Percentiles rank a stretch among this genome's conserved stretches.
Evolutionary conservation across 1,140 invertebrate genomes (phyloP).

Genomic region (Callitettix versicolor): DNA sequence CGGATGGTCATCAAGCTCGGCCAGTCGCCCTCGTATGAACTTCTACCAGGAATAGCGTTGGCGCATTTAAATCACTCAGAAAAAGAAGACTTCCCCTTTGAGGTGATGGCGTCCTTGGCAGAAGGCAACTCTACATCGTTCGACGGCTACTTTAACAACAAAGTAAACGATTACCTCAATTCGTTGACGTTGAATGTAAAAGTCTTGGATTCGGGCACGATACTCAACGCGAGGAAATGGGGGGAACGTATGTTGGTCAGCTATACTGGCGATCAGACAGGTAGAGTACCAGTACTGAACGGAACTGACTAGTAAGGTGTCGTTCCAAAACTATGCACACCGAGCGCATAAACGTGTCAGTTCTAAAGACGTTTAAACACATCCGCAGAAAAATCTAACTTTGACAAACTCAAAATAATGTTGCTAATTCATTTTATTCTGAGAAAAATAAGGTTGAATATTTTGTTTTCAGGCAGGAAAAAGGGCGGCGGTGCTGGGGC

Average conservation of each 20-base stretch:
- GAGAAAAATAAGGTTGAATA: too few relatives aligned
- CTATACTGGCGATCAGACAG: background rate
- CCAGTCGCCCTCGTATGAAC: slow-evolving; percentile 44
- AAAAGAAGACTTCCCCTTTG: slow-evolving; percentile 41
- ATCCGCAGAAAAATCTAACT: too few relatives aligned
- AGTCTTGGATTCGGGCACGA: slow-evolving; percentile 51
- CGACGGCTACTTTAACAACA: slow-evolving; percentile 18
- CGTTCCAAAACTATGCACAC: too few relatives aligned
- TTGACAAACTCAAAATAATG: too few relatives aligned
- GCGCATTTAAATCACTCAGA: slow-evolving; percentile 1
- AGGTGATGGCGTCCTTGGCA: slow-evolving; percentile 31
- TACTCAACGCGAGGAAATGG: slow-evolving; percentile 35
- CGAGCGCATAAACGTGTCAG: too few relatives aligned
- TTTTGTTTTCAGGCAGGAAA: slow-evolving; percentile 3
- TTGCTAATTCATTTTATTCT: too few relatives aligned
- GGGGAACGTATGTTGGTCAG: slow-evolving; percentile 15
- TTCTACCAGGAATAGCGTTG: slow-evolving; percentile 37
- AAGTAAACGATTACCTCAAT: slow-evolving; percentile 53
- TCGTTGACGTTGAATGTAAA: slow-evolving; percentile 61
- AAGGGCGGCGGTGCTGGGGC: slow-evolving; percentile 2
- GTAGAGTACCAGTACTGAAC: too few relatives aligned
- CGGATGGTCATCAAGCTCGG: slow-evolving; percentile 61
- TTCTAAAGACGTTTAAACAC: too few relatives aligned
- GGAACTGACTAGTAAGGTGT: too few relatives aligned
- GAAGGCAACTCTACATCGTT: slow-evolving; percentile 15